Evolutionary conservation across 1,140 invertebrate genomes (phyloP).

Genomic region (Bombus cullumanus): DNA sequence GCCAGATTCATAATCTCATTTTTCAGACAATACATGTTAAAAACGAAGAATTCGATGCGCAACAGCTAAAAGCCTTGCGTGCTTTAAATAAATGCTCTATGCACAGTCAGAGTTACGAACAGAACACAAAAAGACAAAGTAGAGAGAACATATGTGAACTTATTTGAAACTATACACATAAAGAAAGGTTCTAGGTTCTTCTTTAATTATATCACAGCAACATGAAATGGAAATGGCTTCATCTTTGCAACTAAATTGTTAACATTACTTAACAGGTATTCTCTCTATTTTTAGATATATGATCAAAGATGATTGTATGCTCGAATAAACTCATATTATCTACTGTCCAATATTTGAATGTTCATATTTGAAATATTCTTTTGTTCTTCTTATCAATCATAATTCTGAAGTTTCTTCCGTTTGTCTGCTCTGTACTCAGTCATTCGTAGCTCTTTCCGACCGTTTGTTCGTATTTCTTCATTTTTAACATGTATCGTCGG

Average conservation of each 20-base stretch:
- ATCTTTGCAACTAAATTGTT: slow-evolving; percentile 9
- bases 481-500: slow-evolving; percentile 83
- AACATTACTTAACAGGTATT: slow-evolving; percentile 38
- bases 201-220: slow-evolving; percentile 32
- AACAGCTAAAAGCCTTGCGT: slow-evolving; percentile 11
- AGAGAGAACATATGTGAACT: background rate
- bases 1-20: slow-evolving; percentile 15
- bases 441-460: slow-evolving; percentile 43
- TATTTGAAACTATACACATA: background rate
- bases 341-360: background rate
- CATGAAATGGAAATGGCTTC: background rate
- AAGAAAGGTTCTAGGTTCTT: background rate
- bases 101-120: slow-evolving; percentile 36
- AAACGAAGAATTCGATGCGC: slow-evolving; percentile 73
- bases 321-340: slow-evolving; percentile 9
- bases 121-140: slow-evolving; percentile 26
- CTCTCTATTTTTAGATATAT: background rate
- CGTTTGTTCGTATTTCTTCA: slow-evolving; percentile 65
- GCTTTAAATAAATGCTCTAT: slow-evolving; percentile 41
- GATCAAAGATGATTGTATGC: slow-evolving; percentile 9
- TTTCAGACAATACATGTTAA: slow-evolving; percentile 78
- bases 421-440: slow-evolving; percentile 49
- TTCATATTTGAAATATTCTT: background rate
- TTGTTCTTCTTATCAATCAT: background rate
- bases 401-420: slow-evolving; percentile 32